Percentiles rank a stretch among this genome's conserved stretches.
Conservation (phyloP, 2,797 vertebrate genomes). For the Eospalax fontanierii region DNA sequence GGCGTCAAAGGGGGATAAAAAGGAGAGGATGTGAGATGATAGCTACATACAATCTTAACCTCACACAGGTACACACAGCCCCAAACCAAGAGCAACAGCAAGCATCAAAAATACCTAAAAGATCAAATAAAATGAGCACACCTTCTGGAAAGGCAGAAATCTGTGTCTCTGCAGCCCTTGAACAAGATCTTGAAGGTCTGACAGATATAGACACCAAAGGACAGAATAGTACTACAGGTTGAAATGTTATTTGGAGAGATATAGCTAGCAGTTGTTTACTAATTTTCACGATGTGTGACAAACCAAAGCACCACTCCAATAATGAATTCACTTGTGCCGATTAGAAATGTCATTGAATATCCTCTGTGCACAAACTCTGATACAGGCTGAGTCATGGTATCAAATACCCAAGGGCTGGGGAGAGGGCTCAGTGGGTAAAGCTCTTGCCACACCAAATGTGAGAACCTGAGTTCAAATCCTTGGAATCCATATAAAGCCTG, state of each 20-base stretch:
- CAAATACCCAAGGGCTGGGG: background rate
- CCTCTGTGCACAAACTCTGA: background rate
- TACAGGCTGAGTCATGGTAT: background rate
- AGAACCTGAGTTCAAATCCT: background rate
- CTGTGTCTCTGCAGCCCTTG: background rate
- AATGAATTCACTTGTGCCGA: background rate
- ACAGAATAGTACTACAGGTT: background rate
- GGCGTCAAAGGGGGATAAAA: background rate
- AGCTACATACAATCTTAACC: no score
- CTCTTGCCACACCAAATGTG: no score
- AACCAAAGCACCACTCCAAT: background rate
- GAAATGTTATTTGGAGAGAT: no score
- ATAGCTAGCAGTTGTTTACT: background rate
- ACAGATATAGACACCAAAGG: background rate
- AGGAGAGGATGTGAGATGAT: no score
- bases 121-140: background rate
- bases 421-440: background rate
- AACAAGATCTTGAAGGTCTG: background rate
- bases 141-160: background rate
- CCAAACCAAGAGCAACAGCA: background rate
- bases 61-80: background rate
- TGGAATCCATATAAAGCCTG: background rate
- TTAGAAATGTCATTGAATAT: fast-evolving
- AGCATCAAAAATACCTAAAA: background rate
- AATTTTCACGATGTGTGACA: background rate